Evolutionary conservation across 2,797 vertebrate species (phyloP), one percentile per base, ranked within the genome.

Genomic region (Gymnothorax javanicus): DNA sequence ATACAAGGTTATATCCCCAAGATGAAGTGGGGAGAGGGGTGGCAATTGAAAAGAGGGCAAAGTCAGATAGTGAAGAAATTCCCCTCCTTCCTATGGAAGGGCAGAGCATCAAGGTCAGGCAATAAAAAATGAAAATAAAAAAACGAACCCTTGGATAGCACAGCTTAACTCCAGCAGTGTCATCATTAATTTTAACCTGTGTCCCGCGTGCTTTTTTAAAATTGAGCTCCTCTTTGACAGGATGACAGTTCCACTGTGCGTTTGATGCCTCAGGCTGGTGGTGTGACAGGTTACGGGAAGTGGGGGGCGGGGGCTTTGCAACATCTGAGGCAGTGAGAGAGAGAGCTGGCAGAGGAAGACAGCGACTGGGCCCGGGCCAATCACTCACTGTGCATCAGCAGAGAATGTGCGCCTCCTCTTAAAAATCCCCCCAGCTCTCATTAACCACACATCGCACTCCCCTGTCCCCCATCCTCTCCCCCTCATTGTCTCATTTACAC

Each of bases 121-220:
- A 84, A 54, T 91, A 89, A 93, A 92, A 93, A 91, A 67, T 15
- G 60, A 9, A 59, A 5, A 59, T 59, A 62, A 62, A 43, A 43
- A 92, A 93, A 93, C 92, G 90, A 92, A 92, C 90, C 90, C 57
- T 88, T 84, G 89, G 5, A 89, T 87, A 88, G 89, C 90, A 89
- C 91, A 91, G 89, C 91, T 91, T 91, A 89, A 90, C 88, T 85
- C 91, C 89, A 52, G 86, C 91, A 86, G 92, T 93, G 90, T 92
- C 94, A 94, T 94, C 94, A 94, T 94, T 94, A 94, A 94, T 93
- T 92, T 91, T 85, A 94, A 91, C 92, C 89, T 92, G 90, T 91
- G 92, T 93, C 93, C 90, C 90, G 88, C 84, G 89, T 94, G 91
- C 89, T 87, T 86, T 90, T 75, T 90, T 94, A 95, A 43, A 43